Base-by-base conservation (phyloP, 2,113 vertebrate species). In the Nycticebus coucang region DNA sequence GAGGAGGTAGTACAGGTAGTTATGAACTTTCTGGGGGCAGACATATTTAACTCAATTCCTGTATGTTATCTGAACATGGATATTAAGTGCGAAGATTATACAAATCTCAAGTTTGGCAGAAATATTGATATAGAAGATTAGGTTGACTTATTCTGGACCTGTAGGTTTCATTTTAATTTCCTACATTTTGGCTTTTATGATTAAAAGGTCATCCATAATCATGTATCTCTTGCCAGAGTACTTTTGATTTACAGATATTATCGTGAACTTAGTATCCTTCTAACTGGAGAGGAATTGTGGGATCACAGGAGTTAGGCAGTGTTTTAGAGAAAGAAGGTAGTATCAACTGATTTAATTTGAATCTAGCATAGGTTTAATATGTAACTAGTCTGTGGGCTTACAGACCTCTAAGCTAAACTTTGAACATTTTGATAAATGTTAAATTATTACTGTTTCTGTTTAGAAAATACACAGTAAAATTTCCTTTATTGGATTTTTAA, bases 341-440 rank as follows among this genome's bases (percentile, higher is more conserved):
- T 96, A 81, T 59, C 45, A 97, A 55, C 64, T 92, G n/a, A 79
- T 85, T 80, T 82, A 77, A 91, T 94, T 86, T 92, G 71, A 95
- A 68, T 28, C 53, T 89, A 94, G 71, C 37, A 80, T 55, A 37
- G 87, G 37, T 35, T 50, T 84, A 85, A 88, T 50, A 37, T 57
- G 15, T 93, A 62, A 83, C 66, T 93, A 78, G n/a, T 59, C 35
- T 79, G 4, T 93, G 33, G 94, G 95, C 33, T 71, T 69, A 69
- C 66, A 91, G 82, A 86, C 57, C 37, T 87, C 62, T 68, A 69
- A 95, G 45, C 28, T 92, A 91, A 91, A 69, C 69, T 78, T 93
- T 92, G 80, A 87, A 30, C 55, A 1, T 64, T 37, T 57, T 80
- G 84, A 95, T 50, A 91, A 96, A 68, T 92, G 19, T 60, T 87